Evolutionary conservation across 1,140 invertebrate species (phyloP).

Genomic region (Galleria mellonella): DNA sequence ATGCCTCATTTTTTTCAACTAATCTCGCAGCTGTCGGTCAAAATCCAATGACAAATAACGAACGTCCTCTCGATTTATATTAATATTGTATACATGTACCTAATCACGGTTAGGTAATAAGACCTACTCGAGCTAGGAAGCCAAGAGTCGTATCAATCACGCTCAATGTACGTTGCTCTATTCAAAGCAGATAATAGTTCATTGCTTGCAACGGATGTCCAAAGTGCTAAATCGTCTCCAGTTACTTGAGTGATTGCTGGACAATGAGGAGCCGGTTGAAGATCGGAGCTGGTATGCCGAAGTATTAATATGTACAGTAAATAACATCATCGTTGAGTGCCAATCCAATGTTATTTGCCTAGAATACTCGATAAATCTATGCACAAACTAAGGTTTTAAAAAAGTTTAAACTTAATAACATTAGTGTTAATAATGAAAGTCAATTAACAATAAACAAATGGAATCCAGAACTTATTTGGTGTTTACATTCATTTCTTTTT

Average conservation of each 20-base stretch:
- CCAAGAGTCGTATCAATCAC: neutral
- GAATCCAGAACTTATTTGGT: too few species aligned
- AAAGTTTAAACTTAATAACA: neutral
- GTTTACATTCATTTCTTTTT: too few species aligned
- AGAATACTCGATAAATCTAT: neutral
- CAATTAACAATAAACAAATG: too few species aligned
- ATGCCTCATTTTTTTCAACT: too few species aligned
- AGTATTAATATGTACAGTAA: neutral
- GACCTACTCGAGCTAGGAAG: neutral
- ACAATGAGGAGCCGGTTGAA: slow-evolving; percentile 20
- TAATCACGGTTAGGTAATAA: neutral
- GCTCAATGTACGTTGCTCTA: neutral
- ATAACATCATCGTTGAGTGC: neutral
- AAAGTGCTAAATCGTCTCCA: slow-evolving; percentile 29
- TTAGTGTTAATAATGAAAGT: too few species aligned
- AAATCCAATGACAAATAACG: too few species aligned
- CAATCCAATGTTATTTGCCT: neutral
- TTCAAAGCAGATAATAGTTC: slow-evolving; percentile 2
- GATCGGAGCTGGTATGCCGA: neutral
- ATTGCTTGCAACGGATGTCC: slow-evolving; percentile 21
- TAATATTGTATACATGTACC: too few species aligned
- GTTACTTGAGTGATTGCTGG: slow-evolving; percentile 19
- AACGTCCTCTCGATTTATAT: too few species aligned
- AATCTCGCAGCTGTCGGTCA: too few species aligned
- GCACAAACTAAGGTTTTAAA: neutral